Evolutionary conservation across 2,888 invertebrate species (phyloP), one percentile per base, ranked within the genome.

Genomic region (Euphydryas editha): DNA sequence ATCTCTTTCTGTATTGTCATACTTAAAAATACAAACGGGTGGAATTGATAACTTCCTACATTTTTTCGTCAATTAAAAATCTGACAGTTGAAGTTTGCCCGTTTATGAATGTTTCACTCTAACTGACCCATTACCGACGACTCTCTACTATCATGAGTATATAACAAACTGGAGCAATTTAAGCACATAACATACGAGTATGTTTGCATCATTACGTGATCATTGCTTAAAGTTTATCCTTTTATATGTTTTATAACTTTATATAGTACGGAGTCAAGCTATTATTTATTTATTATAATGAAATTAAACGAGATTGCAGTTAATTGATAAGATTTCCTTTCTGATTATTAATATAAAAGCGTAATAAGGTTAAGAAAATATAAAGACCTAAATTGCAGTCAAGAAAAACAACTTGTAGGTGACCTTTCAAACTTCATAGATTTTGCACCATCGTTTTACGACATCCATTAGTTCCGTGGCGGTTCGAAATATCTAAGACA

Each of bases 161-260:
- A 18, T 56, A 37, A 56, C 56, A 37, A 56, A 56, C 37, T 56
- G 15, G 37, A 20, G 56, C 56, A 56, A 56, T 56, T 56, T 39
- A 37, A 56, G 24, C 49, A 24, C 21, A 51, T 51, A 24, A 51
- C 49, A 51, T 24, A n/a, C n/a, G n/a, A n/a, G n/a, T n/a, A n/a
- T 51, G 49, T 51, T 51, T 51, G 49, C n/a, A 15, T 21, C 24
- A n/a, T n/a, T 15, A 51, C 49, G 24, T 21, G 21, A 47, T 24
- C 6, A 24, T 49, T 5, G 49, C 15, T 6, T 51, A 24, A 51
- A 24, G 49, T 8, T 24, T 8, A n/a, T n/a, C 7, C 24, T 15
- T n/a, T 30, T 21, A 51, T 21, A 15, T 6, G 24, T 7, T n/a
- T 51, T 15, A 24, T 24, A 51, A 24, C 21, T 51, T 24, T 6